Base-by-base conservation (phyloP, 2,888 invertebrate genomes). In the Axea sp. region DNA sequence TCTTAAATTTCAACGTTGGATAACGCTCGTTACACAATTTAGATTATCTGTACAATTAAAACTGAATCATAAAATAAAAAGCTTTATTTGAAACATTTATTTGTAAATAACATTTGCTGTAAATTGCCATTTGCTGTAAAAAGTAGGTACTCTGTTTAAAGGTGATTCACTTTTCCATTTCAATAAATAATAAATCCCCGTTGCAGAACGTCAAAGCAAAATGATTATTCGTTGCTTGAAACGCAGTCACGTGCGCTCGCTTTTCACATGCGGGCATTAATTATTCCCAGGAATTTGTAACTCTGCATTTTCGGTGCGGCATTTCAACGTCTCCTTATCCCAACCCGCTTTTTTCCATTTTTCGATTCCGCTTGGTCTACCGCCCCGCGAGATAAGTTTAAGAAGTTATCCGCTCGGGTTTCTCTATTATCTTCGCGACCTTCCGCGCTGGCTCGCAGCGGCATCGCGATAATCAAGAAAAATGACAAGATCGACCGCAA, bases 401-500 rank as follows among this genome's bases (percentile, higher is more conserved):
- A 67, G 60, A 73, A 73, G 73, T 67, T 73, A 72, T 73, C 60
- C 67, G 55, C 60, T 45, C 59, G 24, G 24, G 47, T 24, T 60
- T 55, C 67, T 67, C 60, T 55, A 73, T 73, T 73, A 73, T 73
- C 73, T 60, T 7, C 53, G 53, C 65, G 53, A 57, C 62, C 64
- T 71, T 71, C 64, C 55, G 9, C 45, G 59, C 22, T n/a, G 43
- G 30, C 45, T 53, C 51, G 45, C 24, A 43, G 31, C 35, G 41
- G 43, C 41, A 65, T 65, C 59, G 57, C 33, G 73, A 67, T 67
- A 67, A 73, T 73, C 45, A 67, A 73, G 73, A 73, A 67, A 73
- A 67, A 67, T 67, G 73, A 67, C 51, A 60, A 60, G 60, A 57
- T 45, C 51, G 47, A 35, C 30, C 35, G n/a, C 39, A 45, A 53